Percentiles rank a stretch among this genome's conserved stretches.
Evolutionary conservation across 2,797 vertebrate genomes (phyloP).

Genomic region (Sebastes kiyomatsui): DNA sequence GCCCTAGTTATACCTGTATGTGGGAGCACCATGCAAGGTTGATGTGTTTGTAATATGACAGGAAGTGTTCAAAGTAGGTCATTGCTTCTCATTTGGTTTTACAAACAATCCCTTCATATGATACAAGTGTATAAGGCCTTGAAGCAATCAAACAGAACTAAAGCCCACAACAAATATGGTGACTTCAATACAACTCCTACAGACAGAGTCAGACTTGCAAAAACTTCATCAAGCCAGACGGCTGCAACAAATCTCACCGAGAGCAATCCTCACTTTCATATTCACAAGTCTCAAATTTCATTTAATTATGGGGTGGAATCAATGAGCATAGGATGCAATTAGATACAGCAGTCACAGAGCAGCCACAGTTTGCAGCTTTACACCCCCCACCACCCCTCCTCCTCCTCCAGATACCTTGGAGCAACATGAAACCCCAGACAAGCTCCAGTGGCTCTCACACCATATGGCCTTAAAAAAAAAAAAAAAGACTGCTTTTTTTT

Average conservation of each 20-base stretch:
- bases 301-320: slow-evolving; percentile 50
- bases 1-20: background rate
- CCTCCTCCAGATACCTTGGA: slow-evolving; percentile 52
- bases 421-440: slow-evolving; percentile 78
- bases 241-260: slow-evolving; percentile 12
- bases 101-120: background rate
- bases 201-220: background rate
- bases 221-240: slow-evolving; percentile 7
- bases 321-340: slow-evolving; percentile 66
- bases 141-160: background rate
- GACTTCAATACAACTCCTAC: background rate
- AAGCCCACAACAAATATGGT: background rate
- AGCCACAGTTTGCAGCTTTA: slow-evolving; percentile 49
- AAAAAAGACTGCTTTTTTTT: slow-evolving; percentile 32
- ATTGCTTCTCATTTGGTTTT: background rate
- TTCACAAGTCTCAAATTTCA: slow-evolving; percentile 49
- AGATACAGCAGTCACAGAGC: slow-evolving; percentile 67
- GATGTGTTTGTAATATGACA: slow-evolving; percentile 1
- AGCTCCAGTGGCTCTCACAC: slow-evolving; percentile 72
- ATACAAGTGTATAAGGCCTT: background rate
- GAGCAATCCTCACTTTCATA: slow-evolving; percentile 32
- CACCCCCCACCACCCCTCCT: background rate
- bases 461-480: slow-evolving; percentile 71
- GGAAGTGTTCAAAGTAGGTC: slow-evolving; percentile 31
- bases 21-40: background rate